Conservation (phyloP, 2,888 invertebrate genomes). For the Entomobrya multifasciata region DNA sequence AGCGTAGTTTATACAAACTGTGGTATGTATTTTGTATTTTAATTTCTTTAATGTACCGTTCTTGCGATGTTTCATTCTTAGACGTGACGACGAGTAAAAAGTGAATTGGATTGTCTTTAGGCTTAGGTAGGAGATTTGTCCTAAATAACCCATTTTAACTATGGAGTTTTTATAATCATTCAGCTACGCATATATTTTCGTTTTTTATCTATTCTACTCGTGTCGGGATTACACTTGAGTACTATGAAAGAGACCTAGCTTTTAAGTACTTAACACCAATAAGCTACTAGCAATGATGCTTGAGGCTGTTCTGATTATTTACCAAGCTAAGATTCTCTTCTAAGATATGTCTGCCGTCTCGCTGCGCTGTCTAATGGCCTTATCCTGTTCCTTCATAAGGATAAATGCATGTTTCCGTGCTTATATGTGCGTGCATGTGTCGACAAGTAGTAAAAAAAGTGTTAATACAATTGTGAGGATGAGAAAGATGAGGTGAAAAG, state of each 20-base stretch:
- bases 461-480: slow-evolving; percentile 60
- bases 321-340: slow-evolving; percentile 21
- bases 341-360: slow-evolving; percentile 4
- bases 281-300: slow-evolving; percentile 61
- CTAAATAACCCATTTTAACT: no score
- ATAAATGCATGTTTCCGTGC: slow-evolving; percentile 1
- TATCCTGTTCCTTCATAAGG: not conserved
- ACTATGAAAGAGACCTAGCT: slow-evolving; percentile 35
- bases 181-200: no score
- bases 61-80: no score
- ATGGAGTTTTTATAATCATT: no score
- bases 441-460: slow-evolving; percentile 53
- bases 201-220: no score
- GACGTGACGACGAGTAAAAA: no score
- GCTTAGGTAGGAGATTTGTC: no score
- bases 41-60: no score
- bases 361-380: slow-evolving; percentile 20
- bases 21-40: no score
- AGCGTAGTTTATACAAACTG: no score
- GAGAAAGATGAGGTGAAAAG: slow-evolving; percentile 45
- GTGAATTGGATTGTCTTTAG: no score
- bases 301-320: slow-evolving; percentile 61
- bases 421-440: not conserved
- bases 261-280: slow-evolving; percentile 66
- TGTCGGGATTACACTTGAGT: no score